Percentiles rank a stretch among this genome's conserved stretches.
These are phyloP conservation scores for Tachypleus tridentatus DNA, from an alignment of 1,140 invertebrate genomes.

Conservation along the genomic window DNA sequence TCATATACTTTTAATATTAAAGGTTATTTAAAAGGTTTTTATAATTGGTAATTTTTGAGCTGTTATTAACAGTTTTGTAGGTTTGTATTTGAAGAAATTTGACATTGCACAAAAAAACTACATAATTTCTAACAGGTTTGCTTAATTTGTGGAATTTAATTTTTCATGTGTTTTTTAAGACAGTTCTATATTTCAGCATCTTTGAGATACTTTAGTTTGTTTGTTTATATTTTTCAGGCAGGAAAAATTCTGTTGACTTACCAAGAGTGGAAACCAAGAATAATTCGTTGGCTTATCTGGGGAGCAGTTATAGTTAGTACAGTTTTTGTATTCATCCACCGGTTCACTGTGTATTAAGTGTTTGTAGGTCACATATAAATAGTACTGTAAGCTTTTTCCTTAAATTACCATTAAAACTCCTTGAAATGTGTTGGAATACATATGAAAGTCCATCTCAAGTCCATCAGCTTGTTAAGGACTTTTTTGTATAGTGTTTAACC, in stretches of 20 bases:
- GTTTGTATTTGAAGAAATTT: too few species aligned
- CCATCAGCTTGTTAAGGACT: too few species aligned
- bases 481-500: too few species aligned
- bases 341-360: slow-evolving; percentile 1
- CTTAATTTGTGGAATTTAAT: slow-evolving; percentile 28
- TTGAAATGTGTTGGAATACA: too few species aligned
- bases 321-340: background rate
- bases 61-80: too few species aligned
- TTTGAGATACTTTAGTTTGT: too few species aligned
- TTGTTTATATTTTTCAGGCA: slow-evolving; percentile 29
- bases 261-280: slow-evolving; percentile 43
- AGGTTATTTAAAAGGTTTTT: too few species aligned
- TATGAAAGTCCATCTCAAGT: too few species aligned
- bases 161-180: slow-evolving; percentile 6
- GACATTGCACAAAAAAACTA: too few species aligned
- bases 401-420: background rate
- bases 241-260: slow-evolving; percentile 59
- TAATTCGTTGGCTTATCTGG: slow-evolving; percentile 54
- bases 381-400: slow-evolving; percentile 1
- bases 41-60: too few species aligned
- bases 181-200: background rate
- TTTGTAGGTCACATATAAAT: slow-evolving; percentile 1
- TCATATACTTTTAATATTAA: too few species aligned
- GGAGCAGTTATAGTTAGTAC: slow-evolving; percentile 32
- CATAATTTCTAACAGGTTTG: too few species aligned